Evolutionary conservation across 1,140 invertebrate species (phyloP), one percentile per base, ranked within the genome.

Genomic region (Tetramorium alpestre): DNA sequence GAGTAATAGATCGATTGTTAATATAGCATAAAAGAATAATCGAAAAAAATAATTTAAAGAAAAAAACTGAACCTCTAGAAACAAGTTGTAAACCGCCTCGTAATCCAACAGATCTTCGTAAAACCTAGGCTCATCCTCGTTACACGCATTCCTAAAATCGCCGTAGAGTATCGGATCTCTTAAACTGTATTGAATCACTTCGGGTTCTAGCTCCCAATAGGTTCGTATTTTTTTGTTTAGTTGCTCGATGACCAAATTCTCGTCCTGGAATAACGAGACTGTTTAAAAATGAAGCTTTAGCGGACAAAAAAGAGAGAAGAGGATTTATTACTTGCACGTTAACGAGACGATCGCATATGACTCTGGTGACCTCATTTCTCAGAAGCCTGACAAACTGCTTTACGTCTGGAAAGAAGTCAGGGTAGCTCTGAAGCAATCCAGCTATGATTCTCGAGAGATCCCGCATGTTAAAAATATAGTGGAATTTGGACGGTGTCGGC

Each of bases 21-120:
- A 41, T n/a, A 10, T 13, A 33, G 3, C 6, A 7, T 25, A 62
- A 1, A 49, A 75, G 44, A 28, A 33, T 28, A n/a, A 28, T 25
- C 1, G 0, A n/a, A 28, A 44, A 56, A 73, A n/a, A 25, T 18
- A 22, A 54, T 38, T 81, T 22, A 54, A 49, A 47, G n/a, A 47
- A 72, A 41, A n/a, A 60, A 4, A n/a, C n/a, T 44, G 22, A n/a
- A 98, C 97, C 96, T 98, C 98, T 95, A 98, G 97, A 90, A 99
- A 98, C 3, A 99, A 94, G 87, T 96, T 97, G 92, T 97, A 98
- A 7, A 98, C 96, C 0, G 98, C 98, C 87, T 98, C 97, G 92
- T 98, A 99, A 94, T 99, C 98, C 1, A 98, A 94, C 1, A 99
- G 95, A 95, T 99, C 98, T 94, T 99, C 98, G 92, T 99, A 99